Percentiles rank a stretch among this genome's conserved stretches.
Evolutionary conservation across 2,888 invertebrate genomes (phyloP).

Genomic region (Adineta ricciae): DNA sequence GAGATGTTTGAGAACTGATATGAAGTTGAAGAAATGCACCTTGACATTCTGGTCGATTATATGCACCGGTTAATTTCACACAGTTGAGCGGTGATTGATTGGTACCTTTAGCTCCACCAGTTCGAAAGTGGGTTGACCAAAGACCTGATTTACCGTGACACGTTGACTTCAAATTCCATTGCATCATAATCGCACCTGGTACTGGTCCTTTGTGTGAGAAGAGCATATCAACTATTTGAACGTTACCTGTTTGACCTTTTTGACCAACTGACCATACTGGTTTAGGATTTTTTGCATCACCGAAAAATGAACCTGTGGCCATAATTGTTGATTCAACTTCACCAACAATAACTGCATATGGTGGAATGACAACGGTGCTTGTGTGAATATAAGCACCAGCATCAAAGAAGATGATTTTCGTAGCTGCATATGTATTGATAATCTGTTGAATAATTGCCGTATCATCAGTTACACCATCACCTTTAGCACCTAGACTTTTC

Average conservation of each 20-base stretch:
- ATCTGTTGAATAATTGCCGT: neutral
- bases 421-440: neutral
- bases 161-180: neutral
- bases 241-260: neutral
- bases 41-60: neutral
- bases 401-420: neutral
- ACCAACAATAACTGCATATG: neutral
- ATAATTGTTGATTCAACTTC: neutral
- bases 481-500: constrained; percentile 4
- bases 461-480: neutral
- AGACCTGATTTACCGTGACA: neutral
- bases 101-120: neutral
- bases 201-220: constrained; percentile 3
- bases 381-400: constrained; percentile 16
- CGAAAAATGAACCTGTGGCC: neutral
- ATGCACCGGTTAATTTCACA: neutral
- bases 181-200: neutral
- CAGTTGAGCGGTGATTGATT: neutral
- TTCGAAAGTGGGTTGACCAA: constrained; percentile 1
- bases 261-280: neutral
- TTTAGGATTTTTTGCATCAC: neutral
- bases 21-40: constrained; percentile 10
- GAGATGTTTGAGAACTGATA: neutral
- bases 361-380: neutral
- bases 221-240: neutral